Conservation (phyloP, 2,888 invertebrate species). For the Synanthedon formicaeformis region DNA sequence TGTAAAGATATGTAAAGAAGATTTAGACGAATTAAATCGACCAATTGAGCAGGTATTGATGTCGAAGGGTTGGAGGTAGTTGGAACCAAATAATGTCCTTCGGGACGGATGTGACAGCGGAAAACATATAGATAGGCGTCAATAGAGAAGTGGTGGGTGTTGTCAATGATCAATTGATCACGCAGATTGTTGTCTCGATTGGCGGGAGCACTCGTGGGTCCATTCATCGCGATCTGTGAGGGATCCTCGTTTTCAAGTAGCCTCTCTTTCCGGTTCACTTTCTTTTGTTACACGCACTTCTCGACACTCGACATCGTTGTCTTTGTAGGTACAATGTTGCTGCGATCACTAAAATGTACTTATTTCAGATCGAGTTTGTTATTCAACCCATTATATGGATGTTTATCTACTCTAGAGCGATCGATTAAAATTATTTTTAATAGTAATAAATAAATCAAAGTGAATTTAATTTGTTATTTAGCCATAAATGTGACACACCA, state of each 20-base stretch:
- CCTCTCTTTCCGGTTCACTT: slow-evolving; percentile 59
- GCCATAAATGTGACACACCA: too few relatives aligned
- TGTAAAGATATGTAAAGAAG: too few relatives aligned
- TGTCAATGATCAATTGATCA: slow-evolving; percentile 49
- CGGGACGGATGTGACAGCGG: too few relatives aligned
- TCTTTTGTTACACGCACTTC: slow-evolving; percentile 57
- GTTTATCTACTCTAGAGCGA: too few relatives aligned
- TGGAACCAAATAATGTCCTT: too few relatives aligned
- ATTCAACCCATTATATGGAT: too few relatives aligned
- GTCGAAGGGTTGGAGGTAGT: too few relatives aligned
- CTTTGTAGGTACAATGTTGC: slow-evolving; percentile 53
- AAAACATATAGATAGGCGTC: slow-evolving; percentile 10
- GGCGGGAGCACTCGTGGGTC: slow-evolving; percentile 31
- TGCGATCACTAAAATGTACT: slow-evolving; percentile 41
- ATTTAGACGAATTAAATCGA: too few relatives aligned
- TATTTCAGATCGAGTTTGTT: neutral
- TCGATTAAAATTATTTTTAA: too few relatives aligned
- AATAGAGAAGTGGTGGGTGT: slow-evolving; percentile 27
- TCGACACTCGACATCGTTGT: slow-evolving; percentile 47
- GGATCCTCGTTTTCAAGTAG: slow-evolving; percentile 39
- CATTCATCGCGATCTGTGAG: slow-evolving; percentile 47
- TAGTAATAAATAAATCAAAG: too few relatives aligned
- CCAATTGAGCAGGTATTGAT: too few relatives aligned
- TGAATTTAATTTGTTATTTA: too few relatives aligned
- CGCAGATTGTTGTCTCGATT: slow-evolving; percentile 38